Percentiles rank a stretch among this genome's conserved stretches.
Conservation (phyloP, 2,113 vertebrate genomes). For the Garra rufa region DNA sequence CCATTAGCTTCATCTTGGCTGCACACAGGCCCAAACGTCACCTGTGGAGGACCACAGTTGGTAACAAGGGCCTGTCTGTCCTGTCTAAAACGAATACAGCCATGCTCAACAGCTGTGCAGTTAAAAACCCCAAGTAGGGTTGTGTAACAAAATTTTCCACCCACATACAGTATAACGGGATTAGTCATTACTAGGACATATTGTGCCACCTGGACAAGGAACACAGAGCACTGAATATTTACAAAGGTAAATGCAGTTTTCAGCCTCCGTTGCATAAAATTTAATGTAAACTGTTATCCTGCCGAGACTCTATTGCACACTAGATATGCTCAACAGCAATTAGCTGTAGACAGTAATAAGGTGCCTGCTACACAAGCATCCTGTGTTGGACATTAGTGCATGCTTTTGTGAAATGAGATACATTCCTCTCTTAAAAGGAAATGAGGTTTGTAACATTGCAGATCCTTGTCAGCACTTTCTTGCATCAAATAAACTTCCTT, state of each 20-base stretch:
- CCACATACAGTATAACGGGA: neutral
- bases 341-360: neutral
- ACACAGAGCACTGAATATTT: neutral
- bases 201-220: neutral
- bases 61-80: neutral
- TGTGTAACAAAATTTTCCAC: neutral
- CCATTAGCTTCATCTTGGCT: neutral
- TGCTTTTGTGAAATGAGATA: conserved; percentile 22
- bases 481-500: conserved; percentile 22
- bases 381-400: neutral
- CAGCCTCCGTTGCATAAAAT: conserved; percentile 7
- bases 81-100: neutral
- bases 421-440: conserved; percentile 7
- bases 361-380: neutral
- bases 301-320: neutral
- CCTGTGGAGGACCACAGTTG: neutral
- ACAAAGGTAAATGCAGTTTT: neutral
- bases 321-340: neutral
- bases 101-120: neutral
- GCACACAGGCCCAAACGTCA: neutral
- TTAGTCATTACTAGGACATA: conserved; percentile 7
- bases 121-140: neutral
- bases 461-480: conserved; percentile 30
- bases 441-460: conserved; percentile 12
- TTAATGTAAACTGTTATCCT: neutral